Conservation (phyloP, 2,113 vertebrate genomes). For the Halcyon senegalensis region DNA sequence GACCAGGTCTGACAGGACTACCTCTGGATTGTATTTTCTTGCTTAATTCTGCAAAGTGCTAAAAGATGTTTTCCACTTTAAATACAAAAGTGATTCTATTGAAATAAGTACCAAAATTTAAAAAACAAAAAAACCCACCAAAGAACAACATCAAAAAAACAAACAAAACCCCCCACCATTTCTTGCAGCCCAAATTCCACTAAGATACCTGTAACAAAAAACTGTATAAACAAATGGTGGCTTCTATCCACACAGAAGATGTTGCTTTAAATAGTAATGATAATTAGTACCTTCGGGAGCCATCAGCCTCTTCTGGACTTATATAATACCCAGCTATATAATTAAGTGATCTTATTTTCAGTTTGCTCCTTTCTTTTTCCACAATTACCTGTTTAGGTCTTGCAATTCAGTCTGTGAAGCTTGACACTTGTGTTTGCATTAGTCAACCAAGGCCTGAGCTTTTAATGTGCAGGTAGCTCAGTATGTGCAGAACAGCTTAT, state of each 20-base stretch:
- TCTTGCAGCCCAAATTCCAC: not conserved
- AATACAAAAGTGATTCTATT: not conserved
- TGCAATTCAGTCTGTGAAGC: not conserved
- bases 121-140: not conserved
- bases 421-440: not conserved
- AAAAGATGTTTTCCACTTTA: not conserved
- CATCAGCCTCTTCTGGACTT: not conserved
- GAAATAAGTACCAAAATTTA: not conserved
- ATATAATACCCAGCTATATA: not conserved
- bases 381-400: not conserved
- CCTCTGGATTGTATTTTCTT: not conserved
- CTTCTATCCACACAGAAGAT: not conserved
- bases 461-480: not conserved
- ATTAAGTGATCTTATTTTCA: constrained; percentile 21
- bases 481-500: not conserved
- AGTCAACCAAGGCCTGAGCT: not conserved
- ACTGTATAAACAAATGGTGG: not conserved
- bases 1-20: not conserved
- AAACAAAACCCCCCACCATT: not conserved
- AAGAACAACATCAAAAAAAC: not conserved
- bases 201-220: not conserved
- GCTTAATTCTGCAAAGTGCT: not conserved
- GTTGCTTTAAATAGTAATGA: constrained; percentile 15
- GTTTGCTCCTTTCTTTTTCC: not conserved
- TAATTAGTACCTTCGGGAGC: constrained; percentile 19